Evolutionary conservation across 1,140 invertebrate species (phyloP).

Genomic region (Tyrophagus putrescentiae): DNA sequence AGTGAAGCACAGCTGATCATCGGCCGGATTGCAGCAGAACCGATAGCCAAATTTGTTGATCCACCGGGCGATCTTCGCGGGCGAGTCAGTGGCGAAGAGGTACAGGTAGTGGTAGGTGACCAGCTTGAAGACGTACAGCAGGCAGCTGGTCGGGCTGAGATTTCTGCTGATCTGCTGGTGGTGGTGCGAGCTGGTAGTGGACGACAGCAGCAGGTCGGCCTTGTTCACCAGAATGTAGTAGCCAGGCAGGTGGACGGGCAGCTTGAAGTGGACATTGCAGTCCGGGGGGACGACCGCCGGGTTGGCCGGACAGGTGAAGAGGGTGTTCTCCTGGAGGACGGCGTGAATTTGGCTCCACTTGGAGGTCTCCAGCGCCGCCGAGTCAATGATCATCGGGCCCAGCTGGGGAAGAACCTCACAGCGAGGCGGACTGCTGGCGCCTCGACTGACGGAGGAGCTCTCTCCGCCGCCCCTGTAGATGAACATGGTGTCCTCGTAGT

Average conservation of each 20-base stretch:
- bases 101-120: slow-evolving; percentile 3
- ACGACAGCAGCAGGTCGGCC: neutral
- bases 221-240: slow-evolving; percentile 8
- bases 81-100: neutral
- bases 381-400: neutral
- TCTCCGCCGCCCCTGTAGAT: neutral
- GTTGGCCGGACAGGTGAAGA: neutral
- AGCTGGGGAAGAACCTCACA: neutral
- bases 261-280: neutral
- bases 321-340: neutral
- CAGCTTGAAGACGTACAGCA: slow-evolving; percentile 2
- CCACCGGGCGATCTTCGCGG: neutral
- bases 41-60: slow-evolving; percentile 5
- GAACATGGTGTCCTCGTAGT: neutral
- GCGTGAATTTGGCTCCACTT: neutral
- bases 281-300: neutral
- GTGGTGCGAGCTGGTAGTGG: neutral
- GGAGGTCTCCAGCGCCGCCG: neutral
- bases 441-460: neutral
- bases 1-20: slow-evolving; percentile 3
- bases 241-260: neutral
- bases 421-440: neutral
- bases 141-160: neutral
- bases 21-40: slow-evolving; percentile 1
- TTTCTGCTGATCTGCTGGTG: too few species aligned